Evolutionary conservation across 2,888 invertebrate genomes (phyloP).

Genomic region (Drosophila crucigera): DNA sequence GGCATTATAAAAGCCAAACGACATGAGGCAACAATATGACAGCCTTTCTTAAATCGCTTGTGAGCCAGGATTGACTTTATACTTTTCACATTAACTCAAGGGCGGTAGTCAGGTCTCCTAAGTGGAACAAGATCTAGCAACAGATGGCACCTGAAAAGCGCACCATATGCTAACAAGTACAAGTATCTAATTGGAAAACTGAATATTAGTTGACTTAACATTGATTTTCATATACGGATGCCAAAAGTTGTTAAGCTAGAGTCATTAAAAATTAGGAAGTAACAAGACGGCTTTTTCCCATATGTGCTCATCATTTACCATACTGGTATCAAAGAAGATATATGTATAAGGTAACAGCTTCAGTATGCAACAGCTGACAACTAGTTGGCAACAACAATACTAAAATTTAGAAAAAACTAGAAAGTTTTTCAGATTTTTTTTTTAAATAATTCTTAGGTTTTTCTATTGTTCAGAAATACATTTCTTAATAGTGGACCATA

Average conservation of each 20-base stretch:
- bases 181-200: neutral
- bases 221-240: neutral
- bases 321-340: neutral
- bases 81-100: constrained; percentile 6
- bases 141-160: neutral
- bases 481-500: neutral
- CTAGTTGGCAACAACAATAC: neutral
- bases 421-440: neutral
- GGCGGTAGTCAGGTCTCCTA: neutral
- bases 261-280: neutral
- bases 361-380: neutral
- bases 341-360: neutral
- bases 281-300: neutral
- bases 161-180: neutral
- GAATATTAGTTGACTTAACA: neutral
- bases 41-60: constrained; percentile 12
- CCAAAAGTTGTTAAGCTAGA: neutral
- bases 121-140: neutral
- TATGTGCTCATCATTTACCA: neutral
- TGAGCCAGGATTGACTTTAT: constrained; percentile 21
- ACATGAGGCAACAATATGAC: constrained; percentile 36
- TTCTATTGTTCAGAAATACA: neutral
- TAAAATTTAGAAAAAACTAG: neutral
- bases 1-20: constrained; percentile 18
- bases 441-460: neutral